A percentile compares a stretch with the other conserved stretches of the same genome.
Conservation (phyloP, 2,797 vertebrate genomes). For the Notoglanidium macrostoma region DNA sequence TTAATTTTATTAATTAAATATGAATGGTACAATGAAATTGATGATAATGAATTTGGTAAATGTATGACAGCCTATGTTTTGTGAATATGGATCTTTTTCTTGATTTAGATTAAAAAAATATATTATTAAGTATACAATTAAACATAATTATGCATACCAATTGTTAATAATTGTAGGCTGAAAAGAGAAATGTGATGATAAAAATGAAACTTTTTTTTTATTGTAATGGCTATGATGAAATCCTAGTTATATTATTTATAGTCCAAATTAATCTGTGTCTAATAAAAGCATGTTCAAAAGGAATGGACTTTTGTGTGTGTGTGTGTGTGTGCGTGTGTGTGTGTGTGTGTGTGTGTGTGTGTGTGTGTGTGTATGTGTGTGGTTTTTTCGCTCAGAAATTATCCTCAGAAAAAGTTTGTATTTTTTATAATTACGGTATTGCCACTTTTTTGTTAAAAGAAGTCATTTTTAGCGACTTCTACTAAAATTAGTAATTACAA, state of each 20-base stretch:
- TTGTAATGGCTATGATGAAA: neutral
- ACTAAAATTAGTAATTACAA: neutral
- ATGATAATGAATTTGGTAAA: neutral
- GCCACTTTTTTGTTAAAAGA: neutral
- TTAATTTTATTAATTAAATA: conserved; percentile 1
- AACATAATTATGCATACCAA: conserved; percentile 2
- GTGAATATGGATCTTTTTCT: neutral
- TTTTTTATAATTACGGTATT: neutral
- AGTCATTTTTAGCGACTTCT: neutral
- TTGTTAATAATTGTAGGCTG: neutral
- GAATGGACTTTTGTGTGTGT: neutral
- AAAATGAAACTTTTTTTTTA: conserved; percentile 2
- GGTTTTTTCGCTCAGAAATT: neutral
- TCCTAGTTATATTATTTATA: conserved; percentile 45
- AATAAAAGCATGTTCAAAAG: conserved; percentile 64
- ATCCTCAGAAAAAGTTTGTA: neutral
- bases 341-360: conserved; percentile 1
- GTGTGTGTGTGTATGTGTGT: no score
- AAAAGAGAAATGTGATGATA: neutral
- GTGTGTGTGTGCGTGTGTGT: conserved; percentile 2
- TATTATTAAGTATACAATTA: neutral
- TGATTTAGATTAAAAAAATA: neutral
- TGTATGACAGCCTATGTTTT: neutral
- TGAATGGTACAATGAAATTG: conserved; percentile 6
- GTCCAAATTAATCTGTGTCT: conserved; percentile 60